phyloP scores from a whole-genome alignment of 2,797 vertebrate genomes.

The Strix occidentalis region DNA sequence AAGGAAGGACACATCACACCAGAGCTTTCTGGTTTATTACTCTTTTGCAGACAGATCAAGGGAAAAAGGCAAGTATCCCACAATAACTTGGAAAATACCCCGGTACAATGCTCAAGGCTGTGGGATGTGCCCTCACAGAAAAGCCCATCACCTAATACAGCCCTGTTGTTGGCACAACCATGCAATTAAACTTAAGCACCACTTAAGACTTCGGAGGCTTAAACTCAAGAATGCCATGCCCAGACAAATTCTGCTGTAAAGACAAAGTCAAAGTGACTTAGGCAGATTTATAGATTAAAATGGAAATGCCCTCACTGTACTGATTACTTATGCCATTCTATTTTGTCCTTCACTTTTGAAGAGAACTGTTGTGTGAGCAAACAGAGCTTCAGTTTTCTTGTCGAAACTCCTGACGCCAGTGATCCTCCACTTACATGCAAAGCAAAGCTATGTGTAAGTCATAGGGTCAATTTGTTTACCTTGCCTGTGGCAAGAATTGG shows the following conservation, averaged over 20 bases:
- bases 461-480: constrained; percentile 57
- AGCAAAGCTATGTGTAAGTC: constrained; percentile 37
- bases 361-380: constrained; percentile 6
- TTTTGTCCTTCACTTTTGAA: constrained; percentile 29
- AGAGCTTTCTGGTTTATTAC: background rate
- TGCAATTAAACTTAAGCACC: background rate
- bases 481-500: constrained; percentile 40
- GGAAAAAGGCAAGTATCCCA: background rate
- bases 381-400: constrained; percentile 45
- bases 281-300: background rate
- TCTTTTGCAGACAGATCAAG: background rate
- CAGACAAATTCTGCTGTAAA: background rate
- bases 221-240: background rate
- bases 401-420: constrained; percentile 8
- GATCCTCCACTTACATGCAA: background rate
- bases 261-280: background rate
- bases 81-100: background rate
- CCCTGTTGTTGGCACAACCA: background rate
- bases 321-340: background rate
- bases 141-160: background rate
- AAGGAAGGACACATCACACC: background rate
- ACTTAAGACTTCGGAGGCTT: background rate
- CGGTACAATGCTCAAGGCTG: background rate
- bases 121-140: background rate
- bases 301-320: background rate